Percentiles rank a stretch among this genome's conserved stretches.
Conservation (phyloP, 2,888 invertebrate species). For the Hyppa rectilinea region DNA sequence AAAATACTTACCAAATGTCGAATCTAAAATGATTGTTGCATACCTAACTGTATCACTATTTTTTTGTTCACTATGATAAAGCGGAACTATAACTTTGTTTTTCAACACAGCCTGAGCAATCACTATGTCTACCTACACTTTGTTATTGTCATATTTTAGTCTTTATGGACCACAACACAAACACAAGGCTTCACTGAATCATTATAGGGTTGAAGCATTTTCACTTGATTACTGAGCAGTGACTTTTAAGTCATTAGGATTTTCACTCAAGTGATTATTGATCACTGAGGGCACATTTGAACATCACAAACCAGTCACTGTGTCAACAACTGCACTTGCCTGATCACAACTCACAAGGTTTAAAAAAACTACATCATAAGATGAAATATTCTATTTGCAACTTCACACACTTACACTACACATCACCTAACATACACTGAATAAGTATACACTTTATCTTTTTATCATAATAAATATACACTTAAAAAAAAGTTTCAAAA, state of each 20-base stretch:
- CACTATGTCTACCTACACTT: conserved; percentile 64
- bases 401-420: conserved; percentile 89
- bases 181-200: conserved; percentile 63
- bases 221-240: conserved; percentile 54
- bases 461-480: conserved; percentile 79
- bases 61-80: conserved; percentile 47
- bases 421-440: conserved; percentile 88
- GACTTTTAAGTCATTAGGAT: conserved; percentile 48
- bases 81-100: conserved; percentile 29
- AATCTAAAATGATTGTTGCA: conserved; percentile 15
- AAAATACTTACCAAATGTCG: conserved; percentile 62
- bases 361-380: conserved; percentile 88
- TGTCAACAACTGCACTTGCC: conserved; percentile 73
- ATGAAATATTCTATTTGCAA: conserved; percentile 88
- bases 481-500: conserved; percentile 67
- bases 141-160: conserved; percentile 49
- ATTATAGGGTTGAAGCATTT: conserved; percentile 52
- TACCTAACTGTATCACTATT: conserved; percentile 58
- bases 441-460: conserved; percentile 82
- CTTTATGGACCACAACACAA: conserved; percentile 65
- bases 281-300: conserved; percentile 61
- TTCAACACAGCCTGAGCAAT: conserved; percentile 43
- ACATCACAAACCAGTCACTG: conserved; percentile 68
- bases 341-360: conserved; percentile 84
- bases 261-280: conserved; percentile 62